These are phyloP conservation scores for Cerceris rybyensis DNA, from an alignment of 2,888 invertebrate genomes.

Conservation along the genomic window DNA sequence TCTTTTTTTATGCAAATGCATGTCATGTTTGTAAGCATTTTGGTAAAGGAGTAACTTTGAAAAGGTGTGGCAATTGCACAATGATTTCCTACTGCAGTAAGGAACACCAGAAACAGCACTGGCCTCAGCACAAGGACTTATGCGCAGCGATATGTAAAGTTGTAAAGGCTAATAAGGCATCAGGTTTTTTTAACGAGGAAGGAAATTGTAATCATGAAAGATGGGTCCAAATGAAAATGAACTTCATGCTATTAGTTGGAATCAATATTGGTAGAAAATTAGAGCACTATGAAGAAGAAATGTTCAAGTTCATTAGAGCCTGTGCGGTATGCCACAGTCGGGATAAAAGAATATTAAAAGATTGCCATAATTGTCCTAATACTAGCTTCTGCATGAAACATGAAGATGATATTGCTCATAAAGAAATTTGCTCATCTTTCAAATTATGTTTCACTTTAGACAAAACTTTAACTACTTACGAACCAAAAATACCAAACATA, in stretches of 20 bases:
- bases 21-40: constrained; percentile 78
- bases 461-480: constrained; percentile 51
- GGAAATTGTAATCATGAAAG: constrained; percentile 35
- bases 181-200: constrained; percentile 45
- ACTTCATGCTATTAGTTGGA: constrained; percentile 65
- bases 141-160: constrained; percentile 68
- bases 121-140: constrained; percentile 75
- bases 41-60: constrained; percentile 67
- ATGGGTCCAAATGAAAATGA: constrained; percentile 68
- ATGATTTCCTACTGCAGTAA: constrained; percentile 77
- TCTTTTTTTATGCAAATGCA: constrained; percentile 76
- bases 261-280: constrained; percentile 63
- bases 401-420: constrained; percentile 53
- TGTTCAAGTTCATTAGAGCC: constrained; percentile 75
- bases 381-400: constrained; percentile 72
- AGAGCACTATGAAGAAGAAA: constrained; percentile 65
- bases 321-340: constrained; percentile 71
- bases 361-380: constrained; percentile 71
- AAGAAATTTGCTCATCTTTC: constrained; percentile 54
- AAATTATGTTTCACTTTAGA: constrained; percentile 70
- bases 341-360: constrained; percentile 55
- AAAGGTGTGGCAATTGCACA: constrained; percentile 75
- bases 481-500: constrained; percentile 58
- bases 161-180: constrained; percentile 49
- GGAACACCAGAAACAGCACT: constrained; percentile 77